Conservation (phyloP, 1,140 invertebrate species). For the Monomorium pharaonis region DNA sequence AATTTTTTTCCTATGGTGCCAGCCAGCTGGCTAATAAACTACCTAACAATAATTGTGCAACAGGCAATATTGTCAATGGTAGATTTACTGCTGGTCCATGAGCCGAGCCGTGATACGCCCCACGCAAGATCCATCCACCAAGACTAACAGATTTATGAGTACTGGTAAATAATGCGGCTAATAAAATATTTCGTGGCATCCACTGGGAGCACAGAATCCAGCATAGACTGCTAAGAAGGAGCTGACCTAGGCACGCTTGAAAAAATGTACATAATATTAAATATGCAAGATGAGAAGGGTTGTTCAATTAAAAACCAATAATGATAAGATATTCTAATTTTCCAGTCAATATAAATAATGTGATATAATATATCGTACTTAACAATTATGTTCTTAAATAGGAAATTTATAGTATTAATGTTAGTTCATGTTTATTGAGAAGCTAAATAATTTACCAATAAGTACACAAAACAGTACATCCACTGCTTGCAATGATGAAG, state of each 20-base stretch:
- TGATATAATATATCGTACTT: too few relatives aligned
- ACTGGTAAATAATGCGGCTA: slow-evolving; percentile 81
- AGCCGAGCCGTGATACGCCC: slow-evolving; percentile 79
- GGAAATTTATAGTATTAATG: too few relatives aligned
- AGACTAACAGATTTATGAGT: slow-evolving; percentile 82
- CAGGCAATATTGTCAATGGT: slow-evolving; percentile 80
- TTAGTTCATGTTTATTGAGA: too few relatives aligned
- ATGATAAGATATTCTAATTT: too few relatives aligned
- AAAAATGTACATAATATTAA: slow-evolving; percentile 12
- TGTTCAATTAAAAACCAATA: too few relatives aligned
- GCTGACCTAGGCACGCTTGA: slow-evolving; percentile 79
- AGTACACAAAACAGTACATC: slow-evolving; percentile 82
- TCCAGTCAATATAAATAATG: too few relatives aligned
- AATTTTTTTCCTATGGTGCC: slow-evolving; percentile 61
- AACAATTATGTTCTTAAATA: too few relatives aligned
- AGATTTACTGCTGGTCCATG: slow-evolving; percentile 80
- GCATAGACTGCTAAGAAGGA: slow-evolving; percentile 79
- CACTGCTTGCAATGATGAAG: slow-evolving; percentile 78
- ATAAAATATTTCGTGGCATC: slow-evolving; percentile 76
- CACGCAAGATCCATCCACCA: slow-evolving; percentile 81
- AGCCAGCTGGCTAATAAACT: slow-evolving; percentile 81
- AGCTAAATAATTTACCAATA: slow-evolving; percentile 73
- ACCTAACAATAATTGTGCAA: slow-evolving; percentile 81
- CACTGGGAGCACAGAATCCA: slow-evolving; percentile 81
- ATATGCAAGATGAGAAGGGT: not conserved